Evolutionary conservation across 1,140 invertebrate genomes (phyloP), one percentile per base, ranked within the genome.

Genomic region (Bombus vancouverensis): DNA sequence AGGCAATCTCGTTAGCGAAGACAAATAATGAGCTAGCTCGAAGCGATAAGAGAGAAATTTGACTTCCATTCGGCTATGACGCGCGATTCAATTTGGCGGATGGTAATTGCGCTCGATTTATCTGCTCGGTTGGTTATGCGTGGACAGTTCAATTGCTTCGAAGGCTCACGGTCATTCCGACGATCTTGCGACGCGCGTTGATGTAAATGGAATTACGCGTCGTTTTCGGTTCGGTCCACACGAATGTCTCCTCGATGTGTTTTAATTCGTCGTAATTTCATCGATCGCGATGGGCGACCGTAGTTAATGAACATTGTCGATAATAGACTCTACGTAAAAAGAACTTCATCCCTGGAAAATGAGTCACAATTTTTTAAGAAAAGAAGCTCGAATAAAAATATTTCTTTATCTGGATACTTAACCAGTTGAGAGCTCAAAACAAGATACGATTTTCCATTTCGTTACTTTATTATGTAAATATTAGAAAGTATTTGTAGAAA

Each of bases 81-180:
- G 70, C 57, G 39, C 68, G 59, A 85, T 74, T 81, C 78, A 81
- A 85, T 81, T 81, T 74, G 83, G 39, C 53, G 42, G 59, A 81
- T 57, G 83, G 70, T 85, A 73, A 85, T 85, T 81, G 77, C 70
- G 34, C 83, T 65, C 77, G 83, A 81, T 85, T 73, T 73, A 81
- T 85, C 70, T 44, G 75, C 65, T 59, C 70, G 44, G 70, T 65
- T 25, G 83, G 76, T 42, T 47, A 25, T 39, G 78, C 83, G 70
- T 85, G 66, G 83, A 79, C 83, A 59, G 68, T 85, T 73, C 76
- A 74, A 85, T 85, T 80, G 68, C 39, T 39, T 22, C 28, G 65
- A 6, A 34, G 18, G 1, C 22, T 25, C 75, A 15, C 42, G 12
- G 59, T 22, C 2, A 12, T 12, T 39, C 22, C 34, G 13, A 72